phyloP scores from a whole-genome alignment of 2,888 invertebrate species.

The Strigamia crassipes region DNA sequence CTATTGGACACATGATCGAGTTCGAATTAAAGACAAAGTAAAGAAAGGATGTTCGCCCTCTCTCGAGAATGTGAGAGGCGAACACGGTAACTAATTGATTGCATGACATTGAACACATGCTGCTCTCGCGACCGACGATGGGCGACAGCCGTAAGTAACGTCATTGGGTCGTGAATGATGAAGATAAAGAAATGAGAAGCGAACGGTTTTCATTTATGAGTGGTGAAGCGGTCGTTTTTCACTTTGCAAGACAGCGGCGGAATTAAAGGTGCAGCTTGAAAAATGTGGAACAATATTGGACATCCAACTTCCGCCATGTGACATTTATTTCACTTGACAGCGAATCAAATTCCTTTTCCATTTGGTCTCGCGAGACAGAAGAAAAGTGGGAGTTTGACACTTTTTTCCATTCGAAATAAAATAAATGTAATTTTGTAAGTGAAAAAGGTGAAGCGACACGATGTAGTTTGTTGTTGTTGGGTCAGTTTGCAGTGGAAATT shows the following conservation, averaged over 20 bases:
- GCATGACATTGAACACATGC: conserved; percentile 2
- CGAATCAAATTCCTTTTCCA: neutral
- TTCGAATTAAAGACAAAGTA: too few relatives aligned
- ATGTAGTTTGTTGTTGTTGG: too few relatives aligned
- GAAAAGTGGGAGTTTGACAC: neutral
- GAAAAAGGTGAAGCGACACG: too few relatives aligned
- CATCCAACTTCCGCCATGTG: neutral
- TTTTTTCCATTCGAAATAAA: neutral
- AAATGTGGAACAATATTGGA: conserved; percentile 1
- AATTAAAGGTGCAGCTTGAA: neutral
- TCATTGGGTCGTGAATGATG: conserved; percentile 1
- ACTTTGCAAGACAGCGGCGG: neutral
- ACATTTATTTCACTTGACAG: neutral
- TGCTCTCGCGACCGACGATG: neutral
- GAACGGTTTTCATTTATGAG: conserved; percentile 1
- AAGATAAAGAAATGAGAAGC: conserved; percentile 10
- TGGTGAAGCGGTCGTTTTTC: neutral
- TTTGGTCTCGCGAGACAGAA: neutral
- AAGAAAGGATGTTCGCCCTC: too few relatives aligned
- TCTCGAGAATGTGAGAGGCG: neutral
- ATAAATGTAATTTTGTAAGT: too few relatives aligned
- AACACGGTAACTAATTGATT: conserved; percentile 1
- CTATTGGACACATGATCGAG: too few relatives aligned
- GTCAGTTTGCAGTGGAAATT: too few relatives aligned
- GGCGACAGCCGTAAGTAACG: conserved; percentile 1